phyloP scores from a whole-genome alignment of 2,113 vertebrate genomes.

The Arenaria interpres region DNA sequence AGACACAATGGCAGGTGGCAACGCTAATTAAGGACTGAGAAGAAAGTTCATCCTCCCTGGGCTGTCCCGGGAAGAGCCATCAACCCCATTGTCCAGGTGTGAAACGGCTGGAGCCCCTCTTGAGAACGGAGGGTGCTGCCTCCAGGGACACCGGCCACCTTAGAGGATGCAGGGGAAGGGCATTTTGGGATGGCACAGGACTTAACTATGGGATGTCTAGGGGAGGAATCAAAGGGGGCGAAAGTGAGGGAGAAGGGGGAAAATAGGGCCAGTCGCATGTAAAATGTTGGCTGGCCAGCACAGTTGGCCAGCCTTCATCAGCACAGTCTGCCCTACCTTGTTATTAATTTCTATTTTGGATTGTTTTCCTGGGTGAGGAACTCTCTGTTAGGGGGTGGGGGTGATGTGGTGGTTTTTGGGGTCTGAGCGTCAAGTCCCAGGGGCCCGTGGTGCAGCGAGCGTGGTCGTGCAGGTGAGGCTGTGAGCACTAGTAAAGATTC shows the following conservation, averaged over 20 bases:
- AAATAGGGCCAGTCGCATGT: not conserved
- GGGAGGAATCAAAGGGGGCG: not conserved
- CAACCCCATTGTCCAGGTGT: not conserved
- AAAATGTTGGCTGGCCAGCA: not conserved
- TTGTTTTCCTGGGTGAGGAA: not conserved
- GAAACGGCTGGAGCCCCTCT: not conserved
- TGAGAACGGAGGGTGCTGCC: not conserved
- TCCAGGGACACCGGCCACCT: not conserved
- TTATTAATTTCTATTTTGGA: not conserved
- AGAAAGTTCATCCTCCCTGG: not conserved
- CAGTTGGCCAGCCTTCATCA: not conserved
- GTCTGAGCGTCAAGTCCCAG: not conserved
- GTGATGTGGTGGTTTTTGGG: not conserved
- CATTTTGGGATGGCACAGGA: not conserved
- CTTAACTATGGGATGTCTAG: not conserved
- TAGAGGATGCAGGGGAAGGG: not conserved
- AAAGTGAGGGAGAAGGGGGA: not conserved
- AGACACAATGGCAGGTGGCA: not conserved
- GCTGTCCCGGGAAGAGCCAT: not conserved
- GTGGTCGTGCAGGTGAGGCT: not conserved
- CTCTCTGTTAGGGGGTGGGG: not conserved
- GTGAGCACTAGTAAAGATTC: not conserved
- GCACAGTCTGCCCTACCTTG: not conserved
- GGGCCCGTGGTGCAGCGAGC: not conserved
- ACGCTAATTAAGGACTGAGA: not conserved